Base-by-base conservation (phyloP, 2,888 invertebrate species). In the Caenorhabditis zanzibari region DNA sequence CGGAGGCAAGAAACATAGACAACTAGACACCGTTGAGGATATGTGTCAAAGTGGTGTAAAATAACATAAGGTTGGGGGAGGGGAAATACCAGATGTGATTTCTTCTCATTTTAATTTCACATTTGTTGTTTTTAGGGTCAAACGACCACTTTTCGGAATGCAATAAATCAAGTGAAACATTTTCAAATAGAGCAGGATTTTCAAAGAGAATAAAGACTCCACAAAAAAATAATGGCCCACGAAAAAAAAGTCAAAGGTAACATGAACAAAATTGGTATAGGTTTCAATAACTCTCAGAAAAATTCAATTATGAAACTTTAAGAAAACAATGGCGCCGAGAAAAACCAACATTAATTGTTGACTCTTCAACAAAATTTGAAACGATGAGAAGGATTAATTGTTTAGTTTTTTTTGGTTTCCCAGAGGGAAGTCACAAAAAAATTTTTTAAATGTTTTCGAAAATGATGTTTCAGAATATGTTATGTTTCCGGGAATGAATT, bases 81-180 rank as follows among this genome's bases (percentile, higher is more conserved):
- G 44, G 49, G 9, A 26, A 38, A 1, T 52, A 66, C 66, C 75
- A 59, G 75, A 76, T 76, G 61, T 58, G 38, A n/a, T 38, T 22
- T 26, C 24, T 52, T 64, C 38, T 64, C 56, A 10, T 38, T 38
- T 28, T 26, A n/a, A 41, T 52, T 56, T 71, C 71, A 63, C 71
- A 77, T 77, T 77, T 71, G 79, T 79, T 79, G 54, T 79, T 79
- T 71, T 77, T 77, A 71, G 32, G 19, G 47, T 44, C 71, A 69
- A 49, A 24, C 19, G 59, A 14, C 9, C 47, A 71, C 44, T 10
- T 52, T 58, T 24, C 32, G 47, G 41, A 66, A 26, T 22, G 69
- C 69, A 71, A 77, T 71, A 61, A 77, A 77, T 77, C 77, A 71
- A 56, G 19, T 35, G 61, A 69, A 59, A 61, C 59, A 22, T 47